Evolutionary conservation across 2,797 vertebrate species (phyloP).

Genomic region (Spinibarbus caldwelli): DNA sequence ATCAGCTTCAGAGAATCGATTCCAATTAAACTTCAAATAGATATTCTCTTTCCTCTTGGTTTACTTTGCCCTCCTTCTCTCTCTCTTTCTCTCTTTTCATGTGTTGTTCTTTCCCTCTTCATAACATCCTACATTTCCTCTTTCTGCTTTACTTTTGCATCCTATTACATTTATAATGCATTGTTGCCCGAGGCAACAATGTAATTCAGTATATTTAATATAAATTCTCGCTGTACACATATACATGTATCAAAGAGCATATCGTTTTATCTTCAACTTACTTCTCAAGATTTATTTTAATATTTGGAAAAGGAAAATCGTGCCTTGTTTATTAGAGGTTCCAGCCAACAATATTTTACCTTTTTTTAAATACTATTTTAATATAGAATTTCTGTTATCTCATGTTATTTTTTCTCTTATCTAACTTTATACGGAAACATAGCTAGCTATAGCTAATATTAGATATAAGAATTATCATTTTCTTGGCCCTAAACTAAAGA

Average conservation of each 20-base stretch:
- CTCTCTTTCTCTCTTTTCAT: not conserved
- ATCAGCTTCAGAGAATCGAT: conserved; percentile 39
- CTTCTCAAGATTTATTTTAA: not conserved
- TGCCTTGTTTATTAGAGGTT: not conserved
- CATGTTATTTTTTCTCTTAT: not conserved
- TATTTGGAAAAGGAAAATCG: not conserved
- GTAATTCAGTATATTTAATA: conserved; percentile 12
- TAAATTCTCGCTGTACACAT: conserved; percentile 3
- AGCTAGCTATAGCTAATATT: not conserved
- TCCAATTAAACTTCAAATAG: conserved; percentile 52
- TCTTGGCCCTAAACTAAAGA: not conserved
- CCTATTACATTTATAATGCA: conserved; percentile 25
- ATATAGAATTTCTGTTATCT: not conserved
- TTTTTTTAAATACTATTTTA: too few relatives aligned
- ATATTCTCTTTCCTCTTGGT: conserved; percentile 18
- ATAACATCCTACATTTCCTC: conserved; percentile 1
- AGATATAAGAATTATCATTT: not conserved
- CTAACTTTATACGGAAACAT: not conserved
- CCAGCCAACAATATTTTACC: too few relatives aligned
- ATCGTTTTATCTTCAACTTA: not conserved
- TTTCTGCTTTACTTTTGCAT: conserved; percentile 28
- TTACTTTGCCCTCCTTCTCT: conserved; percentile 9
- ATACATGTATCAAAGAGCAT: not conserved
- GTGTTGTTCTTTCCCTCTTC: not conserved
- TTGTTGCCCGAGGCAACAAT: not conserved